These are phyloP conservation scores for Pantherophis vulpinus DNA, from an alignment of 2,797 vertebrate species.

Conservation along the genomic window DNA sequence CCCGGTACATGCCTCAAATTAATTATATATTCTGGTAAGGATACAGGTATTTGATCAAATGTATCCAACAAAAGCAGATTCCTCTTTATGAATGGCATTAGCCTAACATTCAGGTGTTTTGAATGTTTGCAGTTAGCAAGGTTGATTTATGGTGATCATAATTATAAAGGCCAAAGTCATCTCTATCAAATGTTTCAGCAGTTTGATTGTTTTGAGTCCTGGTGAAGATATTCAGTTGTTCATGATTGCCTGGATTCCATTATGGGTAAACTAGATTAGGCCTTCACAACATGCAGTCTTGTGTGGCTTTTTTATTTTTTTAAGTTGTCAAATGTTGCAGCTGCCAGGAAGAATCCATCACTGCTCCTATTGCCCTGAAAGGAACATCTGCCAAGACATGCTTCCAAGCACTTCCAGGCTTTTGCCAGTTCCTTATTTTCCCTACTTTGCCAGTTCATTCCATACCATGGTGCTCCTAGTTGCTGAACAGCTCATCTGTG, in stretches of 20 bases:
- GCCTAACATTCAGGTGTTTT: background rate
- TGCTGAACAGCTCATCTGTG: background rate
- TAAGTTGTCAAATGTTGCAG: background rate
- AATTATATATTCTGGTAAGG: background rate
- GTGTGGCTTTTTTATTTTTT: background rate
- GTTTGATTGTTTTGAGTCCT: background rate
- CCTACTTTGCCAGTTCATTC: background rate
- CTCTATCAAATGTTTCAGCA: background rate
- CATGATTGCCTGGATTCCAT: background rate
- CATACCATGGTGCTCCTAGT: background rate
- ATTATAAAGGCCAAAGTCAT: background rate
- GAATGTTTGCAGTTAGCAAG: background rate
- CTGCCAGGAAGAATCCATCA: background rate
- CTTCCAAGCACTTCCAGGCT: background rate
- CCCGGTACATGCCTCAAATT: background rate
- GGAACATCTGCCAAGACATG: background rate
- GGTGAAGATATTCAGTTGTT: background rate
- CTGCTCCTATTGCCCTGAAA: background rate
- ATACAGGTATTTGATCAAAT: background rate
- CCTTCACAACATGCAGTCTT: background rate
- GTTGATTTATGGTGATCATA: background rate
- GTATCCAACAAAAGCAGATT: background rate
- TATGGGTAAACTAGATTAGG: background rate
- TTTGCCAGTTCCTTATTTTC: background rate
- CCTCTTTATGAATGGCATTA: background rate